Conservation (phyloP, 2,113 vertebrate genomes). For the Anoura caudifer region DNA sequence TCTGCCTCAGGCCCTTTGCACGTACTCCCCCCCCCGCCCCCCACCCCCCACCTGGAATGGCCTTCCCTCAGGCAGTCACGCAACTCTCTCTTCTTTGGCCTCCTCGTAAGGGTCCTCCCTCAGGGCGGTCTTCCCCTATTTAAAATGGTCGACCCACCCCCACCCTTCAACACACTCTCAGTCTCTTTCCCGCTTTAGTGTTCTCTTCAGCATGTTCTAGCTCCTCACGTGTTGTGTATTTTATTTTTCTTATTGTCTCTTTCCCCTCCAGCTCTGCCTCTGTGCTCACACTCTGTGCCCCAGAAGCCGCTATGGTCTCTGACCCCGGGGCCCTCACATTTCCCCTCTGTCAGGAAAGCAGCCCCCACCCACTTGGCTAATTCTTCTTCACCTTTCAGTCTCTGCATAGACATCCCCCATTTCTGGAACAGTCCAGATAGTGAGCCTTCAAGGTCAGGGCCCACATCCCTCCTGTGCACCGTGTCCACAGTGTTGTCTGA, state of each 20-base stretch:
- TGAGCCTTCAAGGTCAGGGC: neutral
- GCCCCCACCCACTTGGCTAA: neutral
- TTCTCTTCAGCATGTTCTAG: neutral
- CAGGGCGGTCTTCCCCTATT: neutral
- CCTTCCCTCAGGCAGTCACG: neutral
- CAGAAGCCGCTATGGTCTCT: neutral
- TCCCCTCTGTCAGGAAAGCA: neutral
- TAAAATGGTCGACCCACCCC: neutral
- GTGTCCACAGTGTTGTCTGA: neutral
- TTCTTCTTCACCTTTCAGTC: neutral
- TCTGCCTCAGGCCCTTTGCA: neutral
- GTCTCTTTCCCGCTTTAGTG: neutral
- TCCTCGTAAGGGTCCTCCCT: neutral
- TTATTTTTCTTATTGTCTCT: neutral
- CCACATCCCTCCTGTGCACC: accelerated
- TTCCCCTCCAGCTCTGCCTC: neutral
- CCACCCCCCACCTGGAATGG: neutral
- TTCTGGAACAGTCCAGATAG: neutral
- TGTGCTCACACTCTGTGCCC: neutral
- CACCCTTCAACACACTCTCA: neutral
- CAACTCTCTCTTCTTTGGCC: neutral
- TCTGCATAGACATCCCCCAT: neutral
- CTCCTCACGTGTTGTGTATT: neutral
- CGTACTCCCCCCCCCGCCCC: neutral
- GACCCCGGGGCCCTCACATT: neutral